These are phyloP conservation scores for Torymus aiolomorphi DNA, from an alignment of 2,888 invertebrate genomes.

Conservation along the genomic window DNA sequence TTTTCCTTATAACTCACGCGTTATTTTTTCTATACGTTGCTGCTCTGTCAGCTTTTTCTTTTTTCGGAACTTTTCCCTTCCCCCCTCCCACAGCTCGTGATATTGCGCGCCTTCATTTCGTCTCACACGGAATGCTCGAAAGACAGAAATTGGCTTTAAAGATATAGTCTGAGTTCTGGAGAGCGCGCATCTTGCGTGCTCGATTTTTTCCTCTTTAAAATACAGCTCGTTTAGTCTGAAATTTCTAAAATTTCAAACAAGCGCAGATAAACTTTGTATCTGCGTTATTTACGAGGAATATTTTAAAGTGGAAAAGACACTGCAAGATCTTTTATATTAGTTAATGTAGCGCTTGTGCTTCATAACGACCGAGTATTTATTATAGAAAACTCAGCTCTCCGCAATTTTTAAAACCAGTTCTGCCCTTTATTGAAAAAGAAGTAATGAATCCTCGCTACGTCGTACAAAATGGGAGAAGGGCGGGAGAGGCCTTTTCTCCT, in stretches of 20 bases:
- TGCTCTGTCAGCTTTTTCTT: conserved; percentile 52
- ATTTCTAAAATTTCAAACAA: neutral
- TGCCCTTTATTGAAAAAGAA: conserved; percentile 25
- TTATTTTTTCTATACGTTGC: no score
- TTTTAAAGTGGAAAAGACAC: conserved; percentile 33
- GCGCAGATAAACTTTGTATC: neutral
- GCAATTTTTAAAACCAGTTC: conserved; percentile 37
- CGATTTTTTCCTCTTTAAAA: conserved; percentile 22
- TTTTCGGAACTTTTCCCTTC: conserved; percentile 53
- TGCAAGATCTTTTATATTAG: conserved; percentile 25
- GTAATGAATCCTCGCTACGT: conserved; percentile 28
- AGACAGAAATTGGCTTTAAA: conserved; percentile 41
- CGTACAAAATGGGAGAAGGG: conserved; percentile 53
- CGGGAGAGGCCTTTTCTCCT: conserved; percentile 53
- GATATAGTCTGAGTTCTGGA: conserved; percentile 7
- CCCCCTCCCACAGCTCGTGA: conserved; percentile 53
- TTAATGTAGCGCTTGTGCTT: conserved; percentile 18
- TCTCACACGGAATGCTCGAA: conserved; percentile 49
- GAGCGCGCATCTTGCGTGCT: conserved; percentile 30
- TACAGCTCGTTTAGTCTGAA: neutral
- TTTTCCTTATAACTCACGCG: no score
- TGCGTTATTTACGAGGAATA: neutral
- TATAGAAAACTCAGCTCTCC: conserved; percentile 42
- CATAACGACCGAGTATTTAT: conserved; percentile 26
- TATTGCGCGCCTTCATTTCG: conserved; percentile 29